Evolutionary conservation across 2,113 vertebrate genomes (phyloP), one percentile per base, ranked within the genome.

Genomic region (Thalassarche chlororhynchos): DNA sequence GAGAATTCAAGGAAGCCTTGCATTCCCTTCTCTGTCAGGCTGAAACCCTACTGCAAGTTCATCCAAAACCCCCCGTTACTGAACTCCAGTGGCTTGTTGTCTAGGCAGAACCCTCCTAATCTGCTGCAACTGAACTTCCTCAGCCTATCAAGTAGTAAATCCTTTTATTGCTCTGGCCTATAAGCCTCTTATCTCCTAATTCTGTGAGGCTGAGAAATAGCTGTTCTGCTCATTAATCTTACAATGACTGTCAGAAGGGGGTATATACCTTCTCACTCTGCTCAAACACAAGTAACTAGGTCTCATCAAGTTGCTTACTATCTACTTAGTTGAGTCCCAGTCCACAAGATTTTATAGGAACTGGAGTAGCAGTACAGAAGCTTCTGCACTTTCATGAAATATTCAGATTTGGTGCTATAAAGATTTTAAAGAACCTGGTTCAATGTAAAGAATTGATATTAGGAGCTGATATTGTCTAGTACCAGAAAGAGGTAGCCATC

Each of bases 131-230:
- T 93, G 70, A 96, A 91, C 84, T 75, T 91, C 76, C 72, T 93
- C 94, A 94, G 87, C 65, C 87, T 91, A 93, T 87, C 93, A 91
- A 72, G 81, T 21, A 93, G 69, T 81, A 97, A 97, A 95, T 95
- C 81, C 84, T 91, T 95, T 95, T 91, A 95, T 70, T 97, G 77
- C 93, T 85, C 55, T 91, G 86, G 72, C 72, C 89, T 92, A 21
- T 84, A 96, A 97, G 94, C 89, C 46, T 86, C 93, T 97, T 93
- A 95, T 87, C 93, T 94, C 74, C 52, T 82, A 86, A 93, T 88
- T 94, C 81, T 69, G 57, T 12, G 40, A 87, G 62, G 82, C 49
- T 95, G 87, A 88, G 78, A 77, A 95, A 94, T 80, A 92, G 87
- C 75, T 92, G 57, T 84, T 85, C 62, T 65, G 52, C 78, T 96